Conservation (phyloP, 2,797 vertebrate genomes). For the Pipistrellus kuhlii region DNA sequence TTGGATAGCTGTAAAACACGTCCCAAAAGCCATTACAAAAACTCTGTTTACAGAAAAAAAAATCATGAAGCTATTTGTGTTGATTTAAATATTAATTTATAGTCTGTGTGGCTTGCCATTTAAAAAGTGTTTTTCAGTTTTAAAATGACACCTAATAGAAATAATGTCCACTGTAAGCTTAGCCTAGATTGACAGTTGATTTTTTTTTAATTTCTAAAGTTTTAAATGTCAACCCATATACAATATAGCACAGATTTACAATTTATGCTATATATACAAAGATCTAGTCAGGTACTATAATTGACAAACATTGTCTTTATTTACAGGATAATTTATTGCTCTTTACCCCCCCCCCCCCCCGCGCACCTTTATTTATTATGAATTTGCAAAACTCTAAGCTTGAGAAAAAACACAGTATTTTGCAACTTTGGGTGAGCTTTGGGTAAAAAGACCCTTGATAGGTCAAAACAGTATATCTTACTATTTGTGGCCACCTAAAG, state of each 20-base stretch:
- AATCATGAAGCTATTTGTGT: slow-evolving; percentile 39
- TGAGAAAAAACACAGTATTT: background rate
- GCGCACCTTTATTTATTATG: background rate
- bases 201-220: slow-evolving; percentile 15
- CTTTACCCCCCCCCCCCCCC: no score
- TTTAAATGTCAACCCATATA: slow-evolving; percentile 16
- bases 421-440: slow-evolving; percentile 29
- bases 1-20: slow-evolving; percentile 31
- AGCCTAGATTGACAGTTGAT: background rate
- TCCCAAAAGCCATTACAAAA: background rate
- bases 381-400: background rate
- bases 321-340: background rate
- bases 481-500: background rate
- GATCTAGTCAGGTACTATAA: background rate
- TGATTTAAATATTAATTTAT: slow-evolving; percentile 30
- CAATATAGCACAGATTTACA: background rate
- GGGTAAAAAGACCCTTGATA: background rate
- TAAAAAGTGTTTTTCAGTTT: slow-evolving; percentile 51
- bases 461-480: background rate
- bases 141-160: slow-evolving; percentile 62
- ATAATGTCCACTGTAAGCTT: slow-evolving; percentile 38
- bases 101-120: slow-evolving; percentile 44
- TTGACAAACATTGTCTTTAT: background rate
- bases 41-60: background rate
- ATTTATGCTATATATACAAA: background rate